phyloP scores from a whole-genome alignment of 2,888 invertebrate species.

The Petrophora chlorosata region DNA sequence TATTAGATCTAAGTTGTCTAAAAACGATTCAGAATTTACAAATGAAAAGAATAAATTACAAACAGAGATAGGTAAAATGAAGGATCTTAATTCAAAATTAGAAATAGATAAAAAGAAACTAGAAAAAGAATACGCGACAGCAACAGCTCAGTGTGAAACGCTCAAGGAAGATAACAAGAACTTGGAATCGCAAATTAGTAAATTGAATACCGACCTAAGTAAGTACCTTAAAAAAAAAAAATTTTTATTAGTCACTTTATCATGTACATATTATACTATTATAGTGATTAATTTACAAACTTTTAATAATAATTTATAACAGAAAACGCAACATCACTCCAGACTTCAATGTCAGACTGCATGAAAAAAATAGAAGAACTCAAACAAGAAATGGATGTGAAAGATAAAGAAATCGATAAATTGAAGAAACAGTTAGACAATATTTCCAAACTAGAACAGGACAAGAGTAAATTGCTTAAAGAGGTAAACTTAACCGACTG shows the following conservation, averaged over 20 bases:
- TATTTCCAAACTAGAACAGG: slow-evolving; percentile 76
- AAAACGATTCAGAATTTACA: slow-evolving; percentile 76
- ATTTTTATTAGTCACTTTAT: too few species aligned
- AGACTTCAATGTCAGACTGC: slow-evolving; percentile 79
- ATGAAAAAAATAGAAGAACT: slow-evolving; percentile 86
- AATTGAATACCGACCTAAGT: slow-evolving; percentile 85
- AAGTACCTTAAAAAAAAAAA: slow-evolving; percentile 49
- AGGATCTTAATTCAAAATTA: slow-evolving; percentile 76
- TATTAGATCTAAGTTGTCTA: slow-evolving; percentile 76
- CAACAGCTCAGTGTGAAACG: slow-evolving; percentile 73
- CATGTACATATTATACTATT: too few species aligned
- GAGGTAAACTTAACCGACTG: slow-evolving; percentile 67
- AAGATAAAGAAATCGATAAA: slow-evolving; percentile 85
- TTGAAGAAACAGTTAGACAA: slow-evolving; percentile 84
- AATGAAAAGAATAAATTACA: slow-evolving; percentile 79
- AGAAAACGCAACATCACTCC: slow-evolving; percentile 83
- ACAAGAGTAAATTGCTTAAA: slow-evolving; percentile 83
- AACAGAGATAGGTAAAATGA: slow-evolving; percentile 78
- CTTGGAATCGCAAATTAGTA: slow-evolving; percentile 83
- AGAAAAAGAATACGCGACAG: slow-evolving; percentile 71
- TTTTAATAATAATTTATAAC: too few species aligned
- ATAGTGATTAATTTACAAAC: too few species aligned
- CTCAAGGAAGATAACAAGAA: slow-evolving; percentile 86
- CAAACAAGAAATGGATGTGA: slow-evolving; percentile 85
- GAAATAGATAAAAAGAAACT: slow-evolving; percentile 72